Evolutionary conservation across 2,888 invertebrate genomes (phyloP).

Genomic region (Apamea anceps): DNA sequence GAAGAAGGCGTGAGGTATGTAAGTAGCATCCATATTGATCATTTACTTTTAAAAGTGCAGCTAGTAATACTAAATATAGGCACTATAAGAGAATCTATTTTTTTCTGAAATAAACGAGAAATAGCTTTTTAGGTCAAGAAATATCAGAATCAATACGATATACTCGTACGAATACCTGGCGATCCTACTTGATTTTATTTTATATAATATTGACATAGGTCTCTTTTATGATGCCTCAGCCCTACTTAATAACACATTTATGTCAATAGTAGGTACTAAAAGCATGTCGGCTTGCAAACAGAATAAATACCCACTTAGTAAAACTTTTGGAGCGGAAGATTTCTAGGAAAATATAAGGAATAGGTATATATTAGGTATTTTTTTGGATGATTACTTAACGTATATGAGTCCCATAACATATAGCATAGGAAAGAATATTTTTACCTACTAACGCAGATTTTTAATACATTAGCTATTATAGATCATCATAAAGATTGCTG

Average conservation of each 20-base stretch:
- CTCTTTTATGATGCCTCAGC: constrained; percentile 9
- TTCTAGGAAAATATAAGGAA: not conserved
- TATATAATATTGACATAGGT: not conserved
- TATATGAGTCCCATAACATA: not conserved
- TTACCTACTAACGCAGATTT: too few species aligned
- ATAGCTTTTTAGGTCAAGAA: not conserved
- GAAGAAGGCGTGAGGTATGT: too few species aligned
- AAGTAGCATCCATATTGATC: not conserved
- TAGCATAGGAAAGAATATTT: not conserved
- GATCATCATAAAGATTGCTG: too few species aligned
- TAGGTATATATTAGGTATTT: not conserved
- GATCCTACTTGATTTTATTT: constrained; percentile 9
- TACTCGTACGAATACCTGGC: not conserved
- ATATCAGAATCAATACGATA: not conserved
- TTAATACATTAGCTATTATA: too few species aligned
- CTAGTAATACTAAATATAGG: not conserved
- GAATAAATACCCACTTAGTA: not conserved
- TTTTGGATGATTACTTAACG: not conserved
- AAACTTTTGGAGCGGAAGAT: not conserved
- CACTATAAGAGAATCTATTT: not conserved
- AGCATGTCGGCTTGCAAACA: not conserved
- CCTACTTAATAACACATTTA: constrained; percentile 17
- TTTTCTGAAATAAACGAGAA: not conserved
- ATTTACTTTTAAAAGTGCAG: not conserved
- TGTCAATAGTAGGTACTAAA: constrained; percentile 16